These are phyloP conservation scores for Phaethornis superciliosus DNA, from an alignment of 2,113 vertebrate genomes.

Conservation along the genomic window DNA sequence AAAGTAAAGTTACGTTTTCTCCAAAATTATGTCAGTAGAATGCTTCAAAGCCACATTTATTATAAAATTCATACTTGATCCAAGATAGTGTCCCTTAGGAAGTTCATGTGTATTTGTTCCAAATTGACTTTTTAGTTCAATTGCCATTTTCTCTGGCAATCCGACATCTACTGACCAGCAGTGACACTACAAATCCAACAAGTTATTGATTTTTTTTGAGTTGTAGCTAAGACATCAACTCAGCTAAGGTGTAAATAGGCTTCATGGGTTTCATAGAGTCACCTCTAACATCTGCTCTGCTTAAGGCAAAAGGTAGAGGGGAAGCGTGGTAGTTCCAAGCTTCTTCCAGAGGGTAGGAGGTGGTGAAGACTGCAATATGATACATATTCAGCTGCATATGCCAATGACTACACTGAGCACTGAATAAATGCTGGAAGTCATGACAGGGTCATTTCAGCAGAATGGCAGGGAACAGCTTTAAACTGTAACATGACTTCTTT, in stretches of 20 bases:
- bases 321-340: background rate
- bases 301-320: background rate
- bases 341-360: background rate
- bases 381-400: background rate
- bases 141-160: background rate
- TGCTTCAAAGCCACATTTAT: background rate
- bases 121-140: background rate
- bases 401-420: accelerated
- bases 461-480: background rate
- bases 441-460: background rate
- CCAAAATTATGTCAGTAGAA: background rate
- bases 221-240: background rate
- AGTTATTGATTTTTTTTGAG: background rate
- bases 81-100: background rate
- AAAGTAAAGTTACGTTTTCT: background rate
- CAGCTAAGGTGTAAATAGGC: background rate
- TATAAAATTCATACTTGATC: background rate
- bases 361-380: accelerated
- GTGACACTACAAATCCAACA: background rate
- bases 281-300: background rate
- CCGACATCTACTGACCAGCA: background rate
- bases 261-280: background rate
- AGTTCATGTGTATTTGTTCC: background rate
- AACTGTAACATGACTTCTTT: background rate
- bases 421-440: background rate